Base-by-base conservation (phyloP, 2,113 vertebrate species). In the Takifugu bimaculatus region DNA sequence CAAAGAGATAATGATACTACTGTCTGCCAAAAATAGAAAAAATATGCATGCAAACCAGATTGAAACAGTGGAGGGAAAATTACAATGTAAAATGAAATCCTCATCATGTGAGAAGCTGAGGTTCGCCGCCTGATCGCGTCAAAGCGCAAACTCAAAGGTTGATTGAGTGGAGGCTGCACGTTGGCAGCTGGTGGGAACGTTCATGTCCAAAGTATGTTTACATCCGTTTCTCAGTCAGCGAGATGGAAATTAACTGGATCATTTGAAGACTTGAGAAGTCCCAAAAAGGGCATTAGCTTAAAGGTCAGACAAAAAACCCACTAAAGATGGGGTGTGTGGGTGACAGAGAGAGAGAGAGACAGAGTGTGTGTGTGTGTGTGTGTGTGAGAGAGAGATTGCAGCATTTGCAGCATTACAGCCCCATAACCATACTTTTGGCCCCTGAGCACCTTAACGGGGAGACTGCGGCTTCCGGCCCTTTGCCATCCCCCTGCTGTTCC, bases 391-490 rank as follows among this genome's bases (percentile, higher is more conserved):
- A 28, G 11, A 12, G 26, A 53, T 2, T 6, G 25, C 1, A 26
- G 25, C 50, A 39, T 6, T 48, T 48, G 55, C 42, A 53, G 43
- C 70, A 60, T 84, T 80, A 83, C 76, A 78, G 70, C 67, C 77
- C 69, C 52, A 65, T 74, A 84, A 84, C 65, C 51, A 72, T 57
- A 62, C 74, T 74, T 68, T 65, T 57, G 65, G 61, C 72, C 65
- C 65, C 82, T 75, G 75, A 66, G 80, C 74, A 74, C 83, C 79
- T 75, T 83, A 86, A 88, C 80, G 71, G 65, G 61, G 60, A 74
- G 75, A 71, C 63, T 54, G 63, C 53, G 70, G 54, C 75, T 83
- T 68, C 15, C 50, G 78, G 81, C 65, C 50, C 64, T 60, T 45
- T 67, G 60, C 73, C 78, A 78, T 68, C 53, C 48, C 52, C 35